Base-by-base conservation (phyloP, 2,888 invertebrate species). In the Pseudeuparius sepicola region DNA sequence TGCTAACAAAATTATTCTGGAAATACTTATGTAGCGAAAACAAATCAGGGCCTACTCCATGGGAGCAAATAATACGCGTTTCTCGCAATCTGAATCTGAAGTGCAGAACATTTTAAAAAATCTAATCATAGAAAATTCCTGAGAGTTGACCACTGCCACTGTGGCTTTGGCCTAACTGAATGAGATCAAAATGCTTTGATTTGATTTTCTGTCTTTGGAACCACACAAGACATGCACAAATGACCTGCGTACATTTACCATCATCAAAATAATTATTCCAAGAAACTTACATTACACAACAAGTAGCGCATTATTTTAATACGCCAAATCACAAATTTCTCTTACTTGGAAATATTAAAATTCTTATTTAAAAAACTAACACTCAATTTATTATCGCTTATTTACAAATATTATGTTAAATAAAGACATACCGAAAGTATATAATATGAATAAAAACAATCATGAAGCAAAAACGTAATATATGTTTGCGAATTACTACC, bases 121-220 rank as follows among this genome's bases (percentile, higher is more conserved):
- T 50, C 49, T 50, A 53, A 53, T 45, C 45, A 47, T 45, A 49
- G 49, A 57, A 56, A 58, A 58, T 60, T 60, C 62, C 61, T 61
- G 61, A 62, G 59, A 57, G 56, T 49, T 54, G 50, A 44, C 48
- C 48, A n/a, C n/a, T 34, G 37, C 34, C 33, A 18, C 31, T 34
- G 14, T 39, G 38, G 42, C 40, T 36, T 31, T 26, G 44, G 43
- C 35, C 44, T 39, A 46, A 53, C 52, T 50, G 50, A 55, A 59
- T 60, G 61, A 62, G 61, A 61, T 60, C 61, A 61, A 37, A n/a
- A 59, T 55, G 51, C 56, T 60, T 61, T 60, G 58, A 58, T 59
- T 60, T 54, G 56, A 55, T 58, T 55, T 58, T 55, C 57, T 59
- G 55, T 60, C 60, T 61, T 62, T 61, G 61, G 61, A 59, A 59